phyloP scores from a whole-genome alignment of 2,888 invertebrate species.

The Arge pagana region DNA sequence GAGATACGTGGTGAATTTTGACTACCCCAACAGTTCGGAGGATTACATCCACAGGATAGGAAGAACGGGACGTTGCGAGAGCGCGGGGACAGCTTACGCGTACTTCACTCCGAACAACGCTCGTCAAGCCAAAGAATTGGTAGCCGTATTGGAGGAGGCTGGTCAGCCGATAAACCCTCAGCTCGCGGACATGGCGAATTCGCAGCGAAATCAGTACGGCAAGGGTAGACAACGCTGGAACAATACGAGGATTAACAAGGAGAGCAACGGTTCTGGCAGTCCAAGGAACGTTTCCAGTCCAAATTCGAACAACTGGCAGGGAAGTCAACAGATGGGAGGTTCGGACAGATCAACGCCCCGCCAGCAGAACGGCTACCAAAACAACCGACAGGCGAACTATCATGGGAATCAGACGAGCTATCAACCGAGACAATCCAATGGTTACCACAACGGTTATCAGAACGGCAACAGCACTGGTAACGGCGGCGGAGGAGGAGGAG shows the following conservation, averaged over 20 bases:
- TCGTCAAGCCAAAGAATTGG: slow-evolving; percentile 89
- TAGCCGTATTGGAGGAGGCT: slow-evolving; percentile 90
- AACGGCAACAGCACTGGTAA: slow-evolving; percentile 44
- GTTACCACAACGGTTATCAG: slow-evolving; percentile 59
- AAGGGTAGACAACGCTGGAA: slow-evolving; percentile 58
- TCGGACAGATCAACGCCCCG: slow-evolving; percentile 58
- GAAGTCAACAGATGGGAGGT: slow-evolving; percentile 57
- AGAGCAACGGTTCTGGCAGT: slow-evolving; percentile 58
- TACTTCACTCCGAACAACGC: slow-evolving; percentile 93
- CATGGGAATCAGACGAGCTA: slow-evolving; percentile 61
- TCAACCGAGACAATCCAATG: slow-evolving; percentile 49
- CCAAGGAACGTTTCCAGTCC: slow-evolving; percentile 57
- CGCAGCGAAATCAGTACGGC: slow-evolving; percentile 58
- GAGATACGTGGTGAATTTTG: slow-evolving; percentile 96
- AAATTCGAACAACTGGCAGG: slow-evolving; percentile 66
- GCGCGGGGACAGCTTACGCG: slow-evolving; percentile 94
- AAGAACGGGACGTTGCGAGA: slow-evolving; percentile 90
- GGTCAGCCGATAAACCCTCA: slow-evolving; percentile 84
- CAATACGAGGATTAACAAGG: slow-evolving; percentile 39
- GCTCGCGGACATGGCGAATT: slow-evolving; percentile 74
- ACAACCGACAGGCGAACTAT: slow-evolving; percentile 56
- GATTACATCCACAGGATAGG: slow-evolving; percentile 97
- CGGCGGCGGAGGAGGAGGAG: slow-evolving; percentile 19
- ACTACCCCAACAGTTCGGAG: slow-evolving; percentile 96
- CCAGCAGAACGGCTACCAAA: slow-evolving; percentile 66